These are phyloP conservation scores for Heptranchias perlo DNA, from an alignment of 2,113 vertebrate species.

Conservation along the genomic window DNA sequence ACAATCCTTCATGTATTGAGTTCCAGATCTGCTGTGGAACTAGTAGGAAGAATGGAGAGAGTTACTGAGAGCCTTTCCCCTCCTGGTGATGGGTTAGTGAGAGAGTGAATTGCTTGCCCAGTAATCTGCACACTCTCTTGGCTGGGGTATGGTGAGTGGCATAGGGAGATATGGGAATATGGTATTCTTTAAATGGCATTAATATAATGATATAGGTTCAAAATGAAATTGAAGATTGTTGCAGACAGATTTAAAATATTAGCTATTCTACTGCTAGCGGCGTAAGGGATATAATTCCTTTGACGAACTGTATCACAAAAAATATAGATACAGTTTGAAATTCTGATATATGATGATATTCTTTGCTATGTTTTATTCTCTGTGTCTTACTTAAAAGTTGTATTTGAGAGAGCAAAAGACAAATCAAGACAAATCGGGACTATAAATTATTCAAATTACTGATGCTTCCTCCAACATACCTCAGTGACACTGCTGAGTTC, in stretches of 20 bases:
- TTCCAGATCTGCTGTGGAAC: background rate
- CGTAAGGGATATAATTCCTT: background rate
- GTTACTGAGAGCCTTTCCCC: background rate
- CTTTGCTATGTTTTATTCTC: background rate
- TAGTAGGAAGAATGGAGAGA: too few relatives aligned
- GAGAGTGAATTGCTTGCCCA: background rate
- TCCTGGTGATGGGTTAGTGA: background rate
- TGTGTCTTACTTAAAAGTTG: background rate
- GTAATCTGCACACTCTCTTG: background rate
- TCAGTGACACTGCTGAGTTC: conserved; percentile 69
- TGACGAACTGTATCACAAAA: background rate
- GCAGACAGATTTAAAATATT: background rate
- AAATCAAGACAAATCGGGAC: too few relatives aligned
- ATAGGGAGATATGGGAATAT: background rate
- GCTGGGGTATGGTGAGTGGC: background rate
- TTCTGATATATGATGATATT: background rate
- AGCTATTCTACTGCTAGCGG: background rate
- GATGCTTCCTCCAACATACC: conserved; percentile 50
- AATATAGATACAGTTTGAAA: background rate
- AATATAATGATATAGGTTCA: background rate
- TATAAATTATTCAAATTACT: background rate
- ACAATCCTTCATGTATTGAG: background rate
- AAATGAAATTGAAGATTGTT: background rate
- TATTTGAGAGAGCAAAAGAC: background rate
- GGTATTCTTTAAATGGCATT: background rate